These are phyloP conservation scores for Eurytoma adleriae DNA, from an alignment of 2,888 invertebrate species.

Conservation along the genomic window DNA sequence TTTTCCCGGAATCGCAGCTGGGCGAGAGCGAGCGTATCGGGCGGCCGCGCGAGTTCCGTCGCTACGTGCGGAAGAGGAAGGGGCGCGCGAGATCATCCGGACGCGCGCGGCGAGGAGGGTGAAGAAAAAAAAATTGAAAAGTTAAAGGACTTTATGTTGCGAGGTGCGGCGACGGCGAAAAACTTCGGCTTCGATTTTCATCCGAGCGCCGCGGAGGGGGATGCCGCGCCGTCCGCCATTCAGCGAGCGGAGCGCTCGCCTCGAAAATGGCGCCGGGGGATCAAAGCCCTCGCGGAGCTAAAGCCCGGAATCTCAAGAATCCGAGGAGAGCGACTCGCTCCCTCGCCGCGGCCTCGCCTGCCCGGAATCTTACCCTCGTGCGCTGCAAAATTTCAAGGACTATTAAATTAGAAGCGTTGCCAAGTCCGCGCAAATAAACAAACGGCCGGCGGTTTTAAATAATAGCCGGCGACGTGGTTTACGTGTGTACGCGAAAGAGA, in stretches of 20 bases:
- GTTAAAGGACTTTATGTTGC: constrained; percentile 39
- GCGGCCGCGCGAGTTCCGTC: too few relatives aligned
- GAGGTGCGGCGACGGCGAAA: constrained; percentile 4
- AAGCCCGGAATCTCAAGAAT: constrained; percentile 23
- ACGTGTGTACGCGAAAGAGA: too few relatives aligned
- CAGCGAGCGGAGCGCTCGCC: neutral
- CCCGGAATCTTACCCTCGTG: neutral
- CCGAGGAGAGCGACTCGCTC: neutral
- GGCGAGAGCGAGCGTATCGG: too few relatives aligned
- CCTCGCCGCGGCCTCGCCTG: neutral
- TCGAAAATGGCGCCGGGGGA: constrained; percentile 29
- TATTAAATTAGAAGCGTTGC: constrained; percentile 35
- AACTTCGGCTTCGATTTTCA: constrained; percentile 28
- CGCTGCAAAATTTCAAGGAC: constrained; percentile 37
- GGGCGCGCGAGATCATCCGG: too few relatives aligned
- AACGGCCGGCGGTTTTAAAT: neutral
- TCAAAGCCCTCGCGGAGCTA: constrained; percentile 22
- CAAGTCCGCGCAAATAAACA: neutral
- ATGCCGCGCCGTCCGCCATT: too few relatives aligned
- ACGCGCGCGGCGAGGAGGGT: neutral
- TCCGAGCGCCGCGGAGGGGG: neutral
- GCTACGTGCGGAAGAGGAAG: too few relatives aligned
- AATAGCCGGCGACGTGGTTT: neutral
- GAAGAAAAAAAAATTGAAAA: constrained; percentile 19
- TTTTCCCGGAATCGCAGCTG: too few relatives aligned